Percentiles rank a stretch among this genome's conserved stretches.
phyloP scores from a whole-genome alignment of 2,797 vertebrate species.

The Melanotaenia trifasciata region DNA sequence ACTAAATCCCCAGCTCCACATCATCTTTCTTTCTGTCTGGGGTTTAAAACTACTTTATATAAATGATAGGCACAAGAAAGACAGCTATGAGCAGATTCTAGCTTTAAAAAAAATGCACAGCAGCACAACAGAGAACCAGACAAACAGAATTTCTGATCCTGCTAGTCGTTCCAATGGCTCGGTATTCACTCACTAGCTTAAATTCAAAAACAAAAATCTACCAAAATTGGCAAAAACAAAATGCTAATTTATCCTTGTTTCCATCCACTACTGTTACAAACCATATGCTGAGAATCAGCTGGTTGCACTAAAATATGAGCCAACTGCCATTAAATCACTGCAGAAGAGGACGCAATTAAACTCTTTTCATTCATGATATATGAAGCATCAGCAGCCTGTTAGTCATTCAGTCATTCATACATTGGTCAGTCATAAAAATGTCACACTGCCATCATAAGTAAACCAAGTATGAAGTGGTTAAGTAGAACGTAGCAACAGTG shows the following conservation, averaged over 20 bases:
- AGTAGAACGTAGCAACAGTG: not conserved
- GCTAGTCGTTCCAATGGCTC: not conserved
- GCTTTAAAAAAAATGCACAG: not conserved
- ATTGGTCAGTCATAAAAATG: not conserved
- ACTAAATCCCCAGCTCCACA: not conserved
- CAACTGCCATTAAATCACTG: not conserved
- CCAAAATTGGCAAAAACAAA: not conserved
- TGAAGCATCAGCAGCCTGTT: not conserved
- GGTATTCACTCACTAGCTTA: no score
- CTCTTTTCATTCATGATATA: not conserved
- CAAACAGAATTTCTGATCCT: not conserved
- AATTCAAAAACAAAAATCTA: not conserved
- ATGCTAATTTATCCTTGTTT: not conserved
- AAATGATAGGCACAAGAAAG: not conserved
- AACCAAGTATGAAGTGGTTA: not conserved
- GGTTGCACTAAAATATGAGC: not conserved
- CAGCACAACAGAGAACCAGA: not conserved
- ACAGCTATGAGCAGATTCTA: not conserved
- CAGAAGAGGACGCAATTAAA: not conserved
- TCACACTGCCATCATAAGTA: not conserved
- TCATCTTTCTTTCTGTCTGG: not conserved
- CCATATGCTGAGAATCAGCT: not conserved
- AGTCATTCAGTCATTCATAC: not conserved
- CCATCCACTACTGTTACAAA: not conserved
- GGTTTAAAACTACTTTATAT: not conserved